Base-by-base conservation (phyloP, 1,140 invertebrate genomes). In the Paracyclopina nana region DNA sequence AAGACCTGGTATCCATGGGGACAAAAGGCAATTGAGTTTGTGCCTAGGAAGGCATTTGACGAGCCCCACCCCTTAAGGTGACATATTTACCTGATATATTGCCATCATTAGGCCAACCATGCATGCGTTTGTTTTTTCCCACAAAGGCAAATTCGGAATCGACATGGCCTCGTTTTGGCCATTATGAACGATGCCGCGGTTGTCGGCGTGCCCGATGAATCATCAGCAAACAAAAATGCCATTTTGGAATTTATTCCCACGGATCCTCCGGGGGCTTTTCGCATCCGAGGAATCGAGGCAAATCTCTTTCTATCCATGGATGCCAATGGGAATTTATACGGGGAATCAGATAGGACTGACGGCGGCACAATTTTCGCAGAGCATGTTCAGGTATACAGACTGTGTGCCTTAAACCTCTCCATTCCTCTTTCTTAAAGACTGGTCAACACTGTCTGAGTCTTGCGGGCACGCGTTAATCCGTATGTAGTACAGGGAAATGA, bases 21-120 rank as follows among this genome's bases (percentile, higher is more conserved):
- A 11, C 74, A 77, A 60, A 74, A 74, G 58, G 70, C 75, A 1
- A 70, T 72, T 53, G 69, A 73, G 56, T 78, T 77, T 60, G 57
- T 73, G 45, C 65, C 70, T 4, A 60, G 65, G 54, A 57, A 61
- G 62, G 64, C 66, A 61, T 67, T 64, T 66, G 63, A 61, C 64
- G 59, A 63, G 59, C 61, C 24, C 41, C 20, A 20, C 18, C 18
- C 48, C 6, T 4, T 22, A 12, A 51, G n/a, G n/a, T n/a, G n/a
- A n/a, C n/a, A n/a, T n/a, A n/a, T n/a, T n/a, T n/a, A n/a, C n/a
- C n/a, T n/a, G n/a, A n/a, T n/a, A n/a, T n/a, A n/a, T n/a, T n/a
- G n/a, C n/a, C n/a, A n/a, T n/a, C n/a, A n/a, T n/a, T n/a, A n/a
- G n/a, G n/a, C n/a, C n/a, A n/a, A n/a, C n/a, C n/a, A n/a, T n/a